phyloP scores from a whole-genome alignment of 2,797 vertebrate species.

The Anabacerthia variegaticeps region DNA sequence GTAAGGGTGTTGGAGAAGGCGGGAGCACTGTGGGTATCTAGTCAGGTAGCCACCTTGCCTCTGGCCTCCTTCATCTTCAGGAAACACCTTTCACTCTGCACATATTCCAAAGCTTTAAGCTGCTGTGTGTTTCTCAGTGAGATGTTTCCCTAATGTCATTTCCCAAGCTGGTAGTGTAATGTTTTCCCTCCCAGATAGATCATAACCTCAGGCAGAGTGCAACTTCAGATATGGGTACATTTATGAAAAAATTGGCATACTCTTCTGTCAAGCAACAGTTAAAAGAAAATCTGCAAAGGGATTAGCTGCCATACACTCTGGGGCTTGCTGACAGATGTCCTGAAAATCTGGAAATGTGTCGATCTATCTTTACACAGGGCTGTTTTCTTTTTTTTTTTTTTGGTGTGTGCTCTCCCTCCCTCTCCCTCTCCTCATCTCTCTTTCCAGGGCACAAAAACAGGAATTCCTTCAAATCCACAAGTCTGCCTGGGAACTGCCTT shows the following conservation, averaged over 20 bases:
- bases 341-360: slow-evolving; percentile 68
- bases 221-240: not conserved
- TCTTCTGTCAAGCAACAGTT: slow-evolving; percentile 60
- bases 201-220: not conserved
- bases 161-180: not conserved
- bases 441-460: not conserved
- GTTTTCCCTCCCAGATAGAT: slow-evolving; percentile 35
- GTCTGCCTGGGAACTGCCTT: not conserved
- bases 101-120: not conserved
- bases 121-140: not conserved
- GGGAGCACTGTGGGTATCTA: not conserved
- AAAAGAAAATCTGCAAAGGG: slow-evolving; percentile 69
- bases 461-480: not conserved
- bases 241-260: slow-evolving; percentile 24
- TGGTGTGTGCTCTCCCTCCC: not conserved
- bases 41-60: fast-evolving
- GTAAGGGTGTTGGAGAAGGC: not conserved
- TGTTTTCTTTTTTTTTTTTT: not conserved
- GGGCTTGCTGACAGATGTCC: slow-evolving; percentile 68
- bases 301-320: slow-evolving; percentile 58
- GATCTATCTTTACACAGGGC: slow-evolving; percentile 54
- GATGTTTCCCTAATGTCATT: not conserved
- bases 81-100: not conserved
- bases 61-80: not conserved
- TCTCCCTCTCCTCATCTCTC: not conserved